phyloP scores from a whole-genome alignment of 2,888 invertebrate species.

The Rhyacophila evoluta region DNA sequence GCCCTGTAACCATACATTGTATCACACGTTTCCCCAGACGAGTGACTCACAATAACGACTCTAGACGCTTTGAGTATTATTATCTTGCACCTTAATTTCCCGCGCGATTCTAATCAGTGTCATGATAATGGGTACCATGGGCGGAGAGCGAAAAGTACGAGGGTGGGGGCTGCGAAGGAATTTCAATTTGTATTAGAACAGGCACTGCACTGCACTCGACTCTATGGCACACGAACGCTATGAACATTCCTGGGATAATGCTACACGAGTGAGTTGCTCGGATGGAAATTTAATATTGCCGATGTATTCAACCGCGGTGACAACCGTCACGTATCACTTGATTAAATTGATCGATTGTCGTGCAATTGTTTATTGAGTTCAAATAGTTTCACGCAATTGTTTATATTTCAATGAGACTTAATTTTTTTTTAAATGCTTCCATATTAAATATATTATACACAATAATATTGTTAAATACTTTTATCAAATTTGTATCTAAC shows the following conservation, averaged over 20 bases:
- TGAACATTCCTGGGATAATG: neutral
- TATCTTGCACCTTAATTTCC: constrained; percentile 49
- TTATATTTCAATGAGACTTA: no score
- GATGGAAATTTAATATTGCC: neutral
- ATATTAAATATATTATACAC: no score
- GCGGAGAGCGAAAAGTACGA: neutral
- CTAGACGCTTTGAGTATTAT: constrained; percentile 31
- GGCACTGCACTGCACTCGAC: constrained; percentile 8
- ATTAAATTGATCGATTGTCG: neutral
- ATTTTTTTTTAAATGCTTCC: no score
- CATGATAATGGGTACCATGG: constrained; percentile 49
- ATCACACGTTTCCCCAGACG: neutral
- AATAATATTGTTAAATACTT: no score
- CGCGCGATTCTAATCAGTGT: constrained; percentile 52
- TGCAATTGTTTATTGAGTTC: neutral
- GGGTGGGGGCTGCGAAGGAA: constrained; percentile 35
- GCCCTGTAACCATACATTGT: neutral
- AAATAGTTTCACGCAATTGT: no score
- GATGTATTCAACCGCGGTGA: neutral
- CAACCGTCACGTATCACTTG: neutral
- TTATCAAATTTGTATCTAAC: no score
- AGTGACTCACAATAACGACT: constrained; percentile 17
- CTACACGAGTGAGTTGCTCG: constrained; percentile 5
- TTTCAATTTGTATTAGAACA: constrained; percentile 47
- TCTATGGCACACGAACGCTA: neutral